Percentiles rank a stretch among this genome's conserved stretches.
Evolutionary conservation across 2,113 vertebrate genomes (phyloP).

Genomic region (Orcinus orca): DNA sequence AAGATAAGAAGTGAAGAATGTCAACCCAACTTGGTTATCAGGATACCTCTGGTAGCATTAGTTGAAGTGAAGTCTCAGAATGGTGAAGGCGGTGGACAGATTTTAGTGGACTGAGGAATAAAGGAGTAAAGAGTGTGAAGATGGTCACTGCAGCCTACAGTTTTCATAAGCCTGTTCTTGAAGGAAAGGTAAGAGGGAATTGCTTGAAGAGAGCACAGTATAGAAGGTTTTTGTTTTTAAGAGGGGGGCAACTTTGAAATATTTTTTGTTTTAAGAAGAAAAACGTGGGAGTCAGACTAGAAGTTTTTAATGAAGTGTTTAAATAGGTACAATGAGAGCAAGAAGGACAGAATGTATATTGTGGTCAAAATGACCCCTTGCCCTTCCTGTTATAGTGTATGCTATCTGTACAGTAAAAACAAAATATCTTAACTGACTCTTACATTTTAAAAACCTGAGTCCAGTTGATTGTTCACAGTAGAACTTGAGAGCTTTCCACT

Average conservation of each 20-base stretch:
- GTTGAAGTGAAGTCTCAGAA: neutral
- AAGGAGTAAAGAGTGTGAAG: neutral
- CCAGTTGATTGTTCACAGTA: neutral
- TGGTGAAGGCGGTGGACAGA: neutral
- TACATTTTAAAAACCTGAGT: slow-evolving; percentile 10
- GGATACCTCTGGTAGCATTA: neutral
- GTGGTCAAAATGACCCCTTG: neutral
- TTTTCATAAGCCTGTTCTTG: neutral
- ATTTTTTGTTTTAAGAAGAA: neutral
- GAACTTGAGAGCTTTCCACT: slow-evolving; percentile 44
- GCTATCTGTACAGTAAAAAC: neutral
- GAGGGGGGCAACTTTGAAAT: neutral
- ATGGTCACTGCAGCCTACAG: neutral
- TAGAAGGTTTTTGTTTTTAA: neutral
- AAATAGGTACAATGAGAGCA: neutral
- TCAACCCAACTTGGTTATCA: neutral
- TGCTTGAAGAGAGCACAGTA: neutral
- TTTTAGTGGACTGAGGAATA: neutral
- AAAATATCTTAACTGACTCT: slow-evolving; percentile 15
- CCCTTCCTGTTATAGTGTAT: neutral
- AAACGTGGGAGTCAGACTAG: neutral
- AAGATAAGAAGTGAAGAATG: neutral
- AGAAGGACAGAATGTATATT: neutral
- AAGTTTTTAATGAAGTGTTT: neutral
- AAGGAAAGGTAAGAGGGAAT: neutral